Percentiles rank a stretch among this genome's conserved stretches.
Evolutionary conservation across 2,797 vertebrate species (phyloP).

Genomic region (Chrosomus eos): DNA sequence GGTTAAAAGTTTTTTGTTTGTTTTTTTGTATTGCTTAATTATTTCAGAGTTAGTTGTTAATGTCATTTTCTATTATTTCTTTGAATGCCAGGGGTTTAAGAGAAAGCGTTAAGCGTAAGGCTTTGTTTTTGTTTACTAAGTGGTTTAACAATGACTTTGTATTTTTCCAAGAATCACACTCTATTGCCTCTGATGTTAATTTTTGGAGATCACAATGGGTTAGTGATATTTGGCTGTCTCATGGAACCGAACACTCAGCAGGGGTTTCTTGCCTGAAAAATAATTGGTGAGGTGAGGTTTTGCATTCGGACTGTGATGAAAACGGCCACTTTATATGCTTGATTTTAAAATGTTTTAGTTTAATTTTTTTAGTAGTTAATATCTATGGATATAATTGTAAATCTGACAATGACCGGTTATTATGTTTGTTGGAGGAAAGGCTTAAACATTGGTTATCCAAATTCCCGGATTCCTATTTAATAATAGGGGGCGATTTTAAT

Average conservation of each 20-base stretch:
- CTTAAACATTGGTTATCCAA: no score
- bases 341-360: no score
- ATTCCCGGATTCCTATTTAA: neutral
- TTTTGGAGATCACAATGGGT: constrained; percentile 23
- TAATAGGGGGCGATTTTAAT: neutral
- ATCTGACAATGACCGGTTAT: no score
- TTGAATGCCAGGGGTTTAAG: constrained; percentile 30
- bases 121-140: constrained; percentile 31
- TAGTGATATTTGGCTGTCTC: neutral
- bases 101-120: constrained; percentile 7
- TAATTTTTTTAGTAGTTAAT: no score
- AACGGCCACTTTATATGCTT: no score
- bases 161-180: constrained; percentile 30
- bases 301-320: no score
- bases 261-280: neutral
- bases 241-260: neutral
- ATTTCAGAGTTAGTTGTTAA: neutral
- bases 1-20: no score
- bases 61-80: neutral
- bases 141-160: neutral
- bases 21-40: neutral
- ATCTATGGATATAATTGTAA: no score
- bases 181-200: neutral
- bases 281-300: no score
- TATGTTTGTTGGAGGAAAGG: no score